Evolutionary conservation across 2,113 vertebrate species (phyloP).

Genomic region (Podarcis muralis): DNA sequence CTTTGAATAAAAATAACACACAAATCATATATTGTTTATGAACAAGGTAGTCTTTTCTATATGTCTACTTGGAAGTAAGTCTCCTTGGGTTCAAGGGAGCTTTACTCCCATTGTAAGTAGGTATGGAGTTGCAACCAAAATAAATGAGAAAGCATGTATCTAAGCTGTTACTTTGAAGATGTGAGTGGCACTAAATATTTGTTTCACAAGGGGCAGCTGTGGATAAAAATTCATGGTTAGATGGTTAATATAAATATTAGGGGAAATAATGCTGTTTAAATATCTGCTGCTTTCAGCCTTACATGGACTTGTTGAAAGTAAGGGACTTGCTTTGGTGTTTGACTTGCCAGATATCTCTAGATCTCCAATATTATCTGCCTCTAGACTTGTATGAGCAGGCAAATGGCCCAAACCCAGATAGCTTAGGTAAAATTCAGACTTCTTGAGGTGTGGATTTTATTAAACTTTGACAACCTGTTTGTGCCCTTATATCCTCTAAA

Average conservation of each 20-base stretch:
- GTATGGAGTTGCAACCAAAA: neutral
- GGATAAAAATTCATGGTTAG: neutral
- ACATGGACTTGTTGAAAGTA: constrained; percentile 10
- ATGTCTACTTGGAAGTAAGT: neutral
- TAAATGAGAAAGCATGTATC: neutral
- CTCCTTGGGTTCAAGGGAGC: neutral
- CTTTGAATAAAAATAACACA: neutral
- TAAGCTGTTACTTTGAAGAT: neutral
- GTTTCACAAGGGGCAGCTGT: neutral
- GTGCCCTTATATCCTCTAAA: neutral
- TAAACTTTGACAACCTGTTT: neutral
- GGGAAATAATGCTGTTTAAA: neutral
- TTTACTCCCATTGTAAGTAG: neutral
- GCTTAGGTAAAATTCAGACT: neutral
- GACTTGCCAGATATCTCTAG: neutral
- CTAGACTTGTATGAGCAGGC: neutral
- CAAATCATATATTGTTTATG: neutral
- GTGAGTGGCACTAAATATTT: neutral
- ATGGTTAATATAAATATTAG: neutral
- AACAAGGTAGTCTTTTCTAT: neutral
- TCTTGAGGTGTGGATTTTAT: neutral
- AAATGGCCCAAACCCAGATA: neutral
- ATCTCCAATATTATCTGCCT: neutral
- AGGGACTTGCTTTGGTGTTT: neutral
- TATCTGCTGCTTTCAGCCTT: neutral